These are phyloP conservation scores for Tipula vernalis DNA, from an alignment of 2,888 invertebrate species.

Conservation along the genomic window DNA sequence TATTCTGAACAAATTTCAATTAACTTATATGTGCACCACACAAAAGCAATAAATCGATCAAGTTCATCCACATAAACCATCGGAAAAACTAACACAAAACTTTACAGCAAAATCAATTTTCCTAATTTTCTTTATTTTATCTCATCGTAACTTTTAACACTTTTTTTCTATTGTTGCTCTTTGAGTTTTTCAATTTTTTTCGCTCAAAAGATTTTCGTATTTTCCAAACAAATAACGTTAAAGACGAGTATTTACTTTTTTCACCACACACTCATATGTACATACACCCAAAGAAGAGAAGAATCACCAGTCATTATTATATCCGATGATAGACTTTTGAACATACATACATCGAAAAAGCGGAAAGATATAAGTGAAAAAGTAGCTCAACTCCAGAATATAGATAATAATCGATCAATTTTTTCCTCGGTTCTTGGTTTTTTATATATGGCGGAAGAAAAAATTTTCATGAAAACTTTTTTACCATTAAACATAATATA, in stretches of 20 bases:
- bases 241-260: not conserved
- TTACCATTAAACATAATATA: not conserved
- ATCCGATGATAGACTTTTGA: not conserved
- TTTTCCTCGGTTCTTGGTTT: not conserved
- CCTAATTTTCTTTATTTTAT: not conserved
- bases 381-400: not conserved
- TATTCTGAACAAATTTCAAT: not conserved
- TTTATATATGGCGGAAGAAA: not conserved
- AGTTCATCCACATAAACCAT: not conserved
- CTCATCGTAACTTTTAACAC: not conserved
- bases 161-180: not conserved
- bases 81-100: not conserved
- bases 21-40: not conserved
- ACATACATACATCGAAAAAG: not conserved
- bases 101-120: not conserved
- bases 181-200: not conserved
- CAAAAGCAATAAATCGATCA: not conserved
- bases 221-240: not conserved
- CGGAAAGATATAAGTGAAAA: not conserved
- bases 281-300: not conserved
- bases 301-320: not conserved
- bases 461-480: not conserved
- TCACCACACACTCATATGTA: not conserved
- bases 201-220: not conserved
- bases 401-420: not conserved